Evolutionary conservation across 2,888 invertebrate species (phyloP).

Genomic region (Phengaris alcon): DNA sequence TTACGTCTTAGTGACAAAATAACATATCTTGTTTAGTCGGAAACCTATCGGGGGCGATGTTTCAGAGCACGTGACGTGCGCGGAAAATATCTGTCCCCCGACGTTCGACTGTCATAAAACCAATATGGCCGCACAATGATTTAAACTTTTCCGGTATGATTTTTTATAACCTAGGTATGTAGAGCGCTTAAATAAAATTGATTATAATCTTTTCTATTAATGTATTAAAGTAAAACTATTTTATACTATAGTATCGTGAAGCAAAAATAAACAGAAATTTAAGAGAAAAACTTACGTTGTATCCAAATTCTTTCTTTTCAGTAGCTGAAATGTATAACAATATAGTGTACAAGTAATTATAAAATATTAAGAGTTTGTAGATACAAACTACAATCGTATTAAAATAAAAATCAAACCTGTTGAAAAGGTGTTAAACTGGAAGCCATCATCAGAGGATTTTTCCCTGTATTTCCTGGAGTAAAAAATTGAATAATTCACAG

Average conservation of each 20-base stretch:
- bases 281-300: not conserved
- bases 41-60: slow-evolving; percentile 32
- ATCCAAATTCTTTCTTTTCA: not conserved
- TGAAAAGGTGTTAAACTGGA: not conserved
- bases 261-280: not conserved
- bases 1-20: slow-evolving; percentile 35
- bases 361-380: too few species aligned
- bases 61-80: slow-evolving; percentile 22
- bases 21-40: slow-evolving; percentile 31
- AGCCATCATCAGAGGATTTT: not conserved
- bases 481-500: not conserved
- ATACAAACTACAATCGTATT: too few species aligned
- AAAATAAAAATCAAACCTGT: not conserved
- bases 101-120: slow-evolving; percentile 24
- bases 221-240: too few species aligned
- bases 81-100: slow-evolving; percentile 24
- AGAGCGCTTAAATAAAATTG: too few species aligned
- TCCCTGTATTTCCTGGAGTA: not conserved
- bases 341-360: not conserved
- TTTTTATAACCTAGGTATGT: too few species aligned
- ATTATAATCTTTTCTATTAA: too few species aligned
- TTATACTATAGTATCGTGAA: too few species aligned
- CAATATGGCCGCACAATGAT: slow-evolving; percentile 23
- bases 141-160: slow-evolving; percentile 8
- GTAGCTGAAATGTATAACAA: not conserved